Conservation (phyloP, 2,113 vertebrate species). For the Capricornis sumatraensis region DNA sequence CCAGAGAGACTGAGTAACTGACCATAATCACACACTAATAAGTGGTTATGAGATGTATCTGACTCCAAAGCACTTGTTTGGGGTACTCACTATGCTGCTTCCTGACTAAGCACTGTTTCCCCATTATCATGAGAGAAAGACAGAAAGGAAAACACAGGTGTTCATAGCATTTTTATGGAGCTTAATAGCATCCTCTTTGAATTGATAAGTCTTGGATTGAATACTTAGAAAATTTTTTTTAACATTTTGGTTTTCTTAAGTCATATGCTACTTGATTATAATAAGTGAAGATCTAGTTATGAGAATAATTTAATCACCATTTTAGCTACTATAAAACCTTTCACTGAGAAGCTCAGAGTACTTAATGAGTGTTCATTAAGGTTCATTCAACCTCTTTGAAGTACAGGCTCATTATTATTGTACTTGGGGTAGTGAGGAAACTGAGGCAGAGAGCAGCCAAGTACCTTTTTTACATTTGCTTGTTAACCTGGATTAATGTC, state of each 20-base stretch:
- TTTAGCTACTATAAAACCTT: conserved; percentile 19
- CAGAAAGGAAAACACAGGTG: conserved; percentile 49
- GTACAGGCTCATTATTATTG: neutral
- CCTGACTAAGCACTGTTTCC: neutral
- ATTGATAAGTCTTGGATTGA: neutral
- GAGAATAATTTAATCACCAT: conserved; percentile 19
- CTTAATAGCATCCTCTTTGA: conserved; percentile 40
- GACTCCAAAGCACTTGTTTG: neutral
- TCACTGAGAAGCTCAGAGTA: conserved; percentile 17
- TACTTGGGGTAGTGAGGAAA: neutral
- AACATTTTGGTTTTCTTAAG: conserved; percentile 36
- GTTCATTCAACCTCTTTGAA: conserved; percentile 49
- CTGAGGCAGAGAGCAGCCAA: neutral
- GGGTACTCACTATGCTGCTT: neutral
- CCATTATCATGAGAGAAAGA: neutral
- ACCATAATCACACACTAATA: neutral
- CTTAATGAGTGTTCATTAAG: conserved; percentile 20
- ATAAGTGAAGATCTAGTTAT: conserved; percentile 23
- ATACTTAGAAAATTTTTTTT: conserved; percentile 39
- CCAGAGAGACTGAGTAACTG: neutral
- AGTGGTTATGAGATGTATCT: neutral
- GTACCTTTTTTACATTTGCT: neutral
- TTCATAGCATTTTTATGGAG: neutral
- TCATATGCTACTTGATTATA: conserved; percentile 22
- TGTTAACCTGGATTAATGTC: conserved; percentile 27